Conservation (phyloP, 2,797 vertebrate species). For the Nannoperca australis region DNA sequence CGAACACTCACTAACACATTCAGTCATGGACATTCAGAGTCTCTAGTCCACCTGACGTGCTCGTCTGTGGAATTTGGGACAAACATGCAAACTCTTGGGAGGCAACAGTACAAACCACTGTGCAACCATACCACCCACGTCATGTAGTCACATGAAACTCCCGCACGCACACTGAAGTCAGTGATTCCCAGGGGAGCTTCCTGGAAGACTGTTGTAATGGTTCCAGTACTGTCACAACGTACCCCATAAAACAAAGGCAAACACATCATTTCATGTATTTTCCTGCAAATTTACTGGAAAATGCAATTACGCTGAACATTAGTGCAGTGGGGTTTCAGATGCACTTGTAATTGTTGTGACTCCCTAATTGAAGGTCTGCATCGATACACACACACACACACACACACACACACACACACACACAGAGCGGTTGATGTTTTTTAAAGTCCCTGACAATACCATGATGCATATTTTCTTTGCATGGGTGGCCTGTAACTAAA, state of each 20-base stretch:
- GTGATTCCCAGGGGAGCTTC: constrained; percentile 52
- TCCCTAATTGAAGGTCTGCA: constrained; percentile 55
- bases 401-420: constrained; percentile 5
- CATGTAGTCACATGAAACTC: constrained; percentile 39
- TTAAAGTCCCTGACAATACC: constrained; percentile 47
- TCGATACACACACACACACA: not conserved
- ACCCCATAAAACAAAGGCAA: constrained; percentile 34
- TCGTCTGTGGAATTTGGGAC: constrained; percentile 50
- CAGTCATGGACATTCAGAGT: constrained; percentile 7
- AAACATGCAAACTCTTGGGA: constrained; percentile 60
- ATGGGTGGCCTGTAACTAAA: constrained; percentile 58
- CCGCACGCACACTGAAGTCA: constrained; percentile 23
- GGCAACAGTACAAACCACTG: constrained; percentile 53
- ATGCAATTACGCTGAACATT: constrained; percentile 50
- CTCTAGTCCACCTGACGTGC: constrained; percentile 47
- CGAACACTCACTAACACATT: not conserved
- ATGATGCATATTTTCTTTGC: constrained; percentile 42
- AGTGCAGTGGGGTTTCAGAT: constrained; percentile 45
- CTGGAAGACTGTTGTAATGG: constrained; percentile 38
- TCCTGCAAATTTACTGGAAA: constrained; percentile 49
- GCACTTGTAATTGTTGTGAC: constrained; percentile 47
- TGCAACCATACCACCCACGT: constrained; percentile 62
- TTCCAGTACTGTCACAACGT: constrained; percentile 45
- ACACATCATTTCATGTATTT: constrained; percentile 49
- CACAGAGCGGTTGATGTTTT: constrained; percentile 25